Percentiles rank a stretch among this genome's conserved stretches.
These are phyloP conservation scores for Platycercus adscitus DNA, from an alignment of 2,113 vertebrate species.

Conservation along the genomic window DNA sequence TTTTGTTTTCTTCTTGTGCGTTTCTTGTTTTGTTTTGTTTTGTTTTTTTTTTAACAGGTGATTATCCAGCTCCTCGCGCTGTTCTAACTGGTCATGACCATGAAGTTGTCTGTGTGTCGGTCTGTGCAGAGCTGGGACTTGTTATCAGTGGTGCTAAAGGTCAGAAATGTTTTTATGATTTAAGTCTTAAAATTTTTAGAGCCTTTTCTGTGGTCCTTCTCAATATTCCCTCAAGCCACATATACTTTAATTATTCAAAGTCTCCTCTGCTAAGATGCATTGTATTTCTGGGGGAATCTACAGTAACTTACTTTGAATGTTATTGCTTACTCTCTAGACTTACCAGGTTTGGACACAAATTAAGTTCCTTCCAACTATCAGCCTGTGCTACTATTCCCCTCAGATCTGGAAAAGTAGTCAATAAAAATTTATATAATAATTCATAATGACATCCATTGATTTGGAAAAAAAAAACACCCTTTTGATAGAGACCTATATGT, in stretches of 20 bases:
- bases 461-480: neutral
- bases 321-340: neutral
- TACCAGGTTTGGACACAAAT: neutral
- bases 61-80: conserved; percentile 95
- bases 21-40: neutral
- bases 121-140: conserved; percentile 96
- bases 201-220: neutral
- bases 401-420: neutral
- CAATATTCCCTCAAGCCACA: neutral
- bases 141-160: conserved; percentile 99
- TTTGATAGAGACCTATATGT: neutral
- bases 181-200: conserved; percentile 4
- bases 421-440: neutral
- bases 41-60: conserved; percentile 79
- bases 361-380: neutral
- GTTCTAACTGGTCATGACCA: conserved; percentile 97
- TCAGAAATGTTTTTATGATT: conserved; percentile 71
- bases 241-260: neutral
- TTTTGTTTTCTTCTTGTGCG: neutral
- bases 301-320: neutral
- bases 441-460: neutral
- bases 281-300: neutral
- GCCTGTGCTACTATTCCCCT: neutral
- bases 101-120: conserved; percentile 95
- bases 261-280: neutral